phyloP scores from a whole-genome alignment of 2,113 vertebrate genomes.

The Cinclus mexicanus region DNA sequence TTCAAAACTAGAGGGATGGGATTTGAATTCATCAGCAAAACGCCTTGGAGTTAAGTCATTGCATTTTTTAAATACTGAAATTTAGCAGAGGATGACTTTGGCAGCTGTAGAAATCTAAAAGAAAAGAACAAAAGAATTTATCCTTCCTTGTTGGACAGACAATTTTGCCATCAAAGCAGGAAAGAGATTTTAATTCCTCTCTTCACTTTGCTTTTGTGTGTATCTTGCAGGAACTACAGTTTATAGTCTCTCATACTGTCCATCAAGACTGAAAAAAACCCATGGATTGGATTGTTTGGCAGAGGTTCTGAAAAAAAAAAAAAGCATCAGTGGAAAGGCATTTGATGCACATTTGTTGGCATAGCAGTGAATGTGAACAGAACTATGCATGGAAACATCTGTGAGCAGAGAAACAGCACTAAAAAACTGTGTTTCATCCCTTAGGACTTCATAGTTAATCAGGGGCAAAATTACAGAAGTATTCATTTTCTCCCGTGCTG shows the following conservation, averaged over 20 bases:
- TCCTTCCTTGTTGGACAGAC: neutral
- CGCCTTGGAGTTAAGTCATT: neutral
- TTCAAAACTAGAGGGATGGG: neutral
- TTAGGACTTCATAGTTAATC: neutral
- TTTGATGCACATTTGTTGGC: neutral
- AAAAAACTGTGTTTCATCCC: neutral
- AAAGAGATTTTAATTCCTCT: neutral
- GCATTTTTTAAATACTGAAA: neutral
- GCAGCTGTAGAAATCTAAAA: neutral
- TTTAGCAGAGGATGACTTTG: neutral
- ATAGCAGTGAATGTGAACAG: neutral
- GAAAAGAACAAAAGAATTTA: neutral
- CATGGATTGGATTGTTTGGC: neutral
- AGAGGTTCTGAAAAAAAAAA: neutral
- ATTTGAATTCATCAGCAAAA: neutral
- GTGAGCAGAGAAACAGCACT: neutral
- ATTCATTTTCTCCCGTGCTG: neutral
- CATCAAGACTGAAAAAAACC: neutral
- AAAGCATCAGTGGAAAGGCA: neutral
- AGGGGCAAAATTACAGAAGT: neutral
- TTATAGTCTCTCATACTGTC: neutral
- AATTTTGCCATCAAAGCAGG: neutral
- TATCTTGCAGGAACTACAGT: neutral
- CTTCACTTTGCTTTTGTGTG: neutral
- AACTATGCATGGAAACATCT: neutral